phyloP scores from a whole-genome alignment of 2,797 vertebrate species.

The Cynodonichthys magdalenae region DNA sequence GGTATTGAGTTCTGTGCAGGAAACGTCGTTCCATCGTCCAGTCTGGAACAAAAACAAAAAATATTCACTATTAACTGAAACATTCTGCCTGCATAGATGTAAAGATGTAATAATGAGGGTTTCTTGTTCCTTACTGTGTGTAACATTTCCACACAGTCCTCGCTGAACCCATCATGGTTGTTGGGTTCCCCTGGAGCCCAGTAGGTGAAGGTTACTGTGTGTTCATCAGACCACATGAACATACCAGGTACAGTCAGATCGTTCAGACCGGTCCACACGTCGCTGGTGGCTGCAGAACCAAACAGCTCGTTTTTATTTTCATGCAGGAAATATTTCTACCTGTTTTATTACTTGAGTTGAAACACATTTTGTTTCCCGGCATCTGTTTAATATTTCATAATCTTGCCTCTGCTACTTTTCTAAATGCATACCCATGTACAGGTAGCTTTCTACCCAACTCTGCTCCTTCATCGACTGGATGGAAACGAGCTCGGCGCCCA shows the following conservation, averaged over 20 bases:
- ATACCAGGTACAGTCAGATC: constrained; percentile 68
- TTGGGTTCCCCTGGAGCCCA: constrained; percentile 84
- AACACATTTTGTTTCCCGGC: no score
- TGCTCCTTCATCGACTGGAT: constrained; percentile 80
- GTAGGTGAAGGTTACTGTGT: constrained; percentile 76
- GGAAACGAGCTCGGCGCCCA: constrained; percentile 79
- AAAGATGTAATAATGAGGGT: neutral
- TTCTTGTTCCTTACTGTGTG: constrained; percentile 60
- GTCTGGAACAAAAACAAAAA: constrained; percentile 55
- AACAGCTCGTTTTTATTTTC: neutral
- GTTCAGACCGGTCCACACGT: constrained; percentile 82
- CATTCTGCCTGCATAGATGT: neutral
- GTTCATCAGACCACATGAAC: constrained; percentile 78
- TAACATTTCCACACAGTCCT: constrained; percentile 83
- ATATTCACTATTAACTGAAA: neutral
- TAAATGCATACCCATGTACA: constrained; percentile 75
- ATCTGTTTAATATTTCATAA: no score
- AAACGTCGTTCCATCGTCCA: constrained; percentile 81
- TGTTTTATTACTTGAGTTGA: no score
- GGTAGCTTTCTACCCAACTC: constrained; percentile 83
- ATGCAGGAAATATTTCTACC: no score
- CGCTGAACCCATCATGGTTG: constrained; percentile 76
- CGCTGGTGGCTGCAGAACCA: constrained; percentile 67
- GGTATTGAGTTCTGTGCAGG: constrained; percentile 80
- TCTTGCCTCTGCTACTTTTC: neutral